Evolutionary conservation across 2,113 vertebrate genomes (phyloP).

Genomic region (Epinephelus fuscoguttatus): DNA sequence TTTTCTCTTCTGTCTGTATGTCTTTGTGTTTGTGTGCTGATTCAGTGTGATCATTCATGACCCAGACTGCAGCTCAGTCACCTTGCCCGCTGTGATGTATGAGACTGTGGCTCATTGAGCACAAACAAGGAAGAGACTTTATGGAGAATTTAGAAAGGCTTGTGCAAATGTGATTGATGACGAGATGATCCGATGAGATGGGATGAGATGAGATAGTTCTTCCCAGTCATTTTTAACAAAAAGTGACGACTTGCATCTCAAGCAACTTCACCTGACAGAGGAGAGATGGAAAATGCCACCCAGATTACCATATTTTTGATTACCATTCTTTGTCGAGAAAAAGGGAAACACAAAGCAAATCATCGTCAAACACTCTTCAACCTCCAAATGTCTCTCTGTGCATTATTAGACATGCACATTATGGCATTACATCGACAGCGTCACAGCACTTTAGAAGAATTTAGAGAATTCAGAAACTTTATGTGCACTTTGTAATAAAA

Average conservation of each 20-base stretch:
- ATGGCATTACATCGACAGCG: background rate
- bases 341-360: conserved; percentile 3
- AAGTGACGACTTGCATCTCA: conserved; percentile 4
- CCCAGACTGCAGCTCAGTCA: conserved; percentile 65
- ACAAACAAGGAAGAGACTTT: conserved; percentile 59
- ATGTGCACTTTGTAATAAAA: conserved; percentile 1
- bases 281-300: background rate
- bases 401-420: background rate
- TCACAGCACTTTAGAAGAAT: background rate
- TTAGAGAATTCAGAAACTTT: background rate
- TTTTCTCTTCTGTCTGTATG: background rate
- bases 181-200: conserved; percentile 24
- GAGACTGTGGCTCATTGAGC: conserved; percentile 58
- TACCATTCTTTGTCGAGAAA: background rate
- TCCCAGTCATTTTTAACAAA: background rate
- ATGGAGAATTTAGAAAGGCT: conserved; percentile 54
- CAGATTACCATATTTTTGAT: background rate
- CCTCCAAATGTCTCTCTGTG: background rate
- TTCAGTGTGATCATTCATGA: conserved; percentile 70
- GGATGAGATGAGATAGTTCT: conserved; percentile 19
- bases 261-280: conserved; percentile 9
- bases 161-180: conserved; percentile 56
- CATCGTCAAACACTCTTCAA: background rate
- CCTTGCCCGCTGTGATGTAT: conserved; percentile 70
- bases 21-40: conserved; percentile 35